phyloP scores from a whole-genome alignment of 1,140 invertebrate species.

The Ylistrum balloti region DNA sequence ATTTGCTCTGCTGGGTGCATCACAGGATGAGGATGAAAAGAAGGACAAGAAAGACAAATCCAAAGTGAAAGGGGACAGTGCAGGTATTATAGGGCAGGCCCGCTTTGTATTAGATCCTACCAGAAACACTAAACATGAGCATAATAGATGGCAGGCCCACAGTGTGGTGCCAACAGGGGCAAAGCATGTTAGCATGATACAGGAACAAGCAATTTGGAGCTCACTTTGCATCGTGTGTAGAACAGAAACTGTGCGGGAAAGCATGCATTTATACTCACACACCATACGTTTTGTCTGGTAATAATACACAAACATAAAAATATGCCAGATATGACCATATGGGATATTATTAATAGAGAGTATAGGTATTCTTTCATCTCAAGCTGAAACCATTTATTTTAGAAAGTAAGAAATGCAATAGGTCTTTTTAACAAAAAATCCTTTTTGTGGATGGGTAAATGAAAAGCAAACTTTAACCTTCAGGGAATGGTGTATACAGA shows the following conservation, averaged over 20 bases:
- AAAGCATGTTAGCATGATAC: conserved; percentile 46
- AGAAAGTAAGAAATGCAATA: not conserved
- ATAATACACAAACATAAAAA: not conserved
- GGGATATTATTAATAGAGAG: not conserved
- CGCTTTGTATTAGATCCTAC: too few species aligned
- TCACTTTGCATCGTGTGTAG: not conserved
- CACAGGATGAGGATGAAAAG: conserved; percentile 94
- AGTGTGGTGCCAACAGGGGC: not conserved
- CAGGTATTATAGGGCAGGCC: conserved; percentile 62
- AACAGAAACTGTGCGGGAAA: not conserved
- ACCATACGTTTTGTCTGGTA: not conserved
- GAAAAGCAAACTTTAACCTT: not conserved
- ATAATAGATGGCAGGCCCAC: not conserved
- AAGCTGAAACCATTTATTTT: not conserved
- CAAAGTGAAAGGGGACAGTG: conserved; percentile 68
- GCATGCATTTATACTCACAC: not conserved
- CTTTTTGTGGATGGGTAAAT: not conserved
- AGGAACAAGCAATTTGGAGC: conserved; percentile 26
- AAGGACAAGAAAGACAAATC: conserved; percentile 90
- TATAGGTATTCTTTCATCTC: not conserved
- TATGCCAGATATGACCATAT: conserved; percentile 6
- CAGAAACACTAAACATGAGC: not conserved
- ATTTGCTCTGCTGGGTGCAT: conserved; percentile 98
- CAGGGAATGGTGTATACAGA: not conserved
- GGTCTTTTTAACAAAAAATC: not conserved